Percentiles rank a stretch among this genome's conserved stretches.
Conservation (phyloP, 2,113 vertebrate genomes). For the Ascaphus truei region DNA sequence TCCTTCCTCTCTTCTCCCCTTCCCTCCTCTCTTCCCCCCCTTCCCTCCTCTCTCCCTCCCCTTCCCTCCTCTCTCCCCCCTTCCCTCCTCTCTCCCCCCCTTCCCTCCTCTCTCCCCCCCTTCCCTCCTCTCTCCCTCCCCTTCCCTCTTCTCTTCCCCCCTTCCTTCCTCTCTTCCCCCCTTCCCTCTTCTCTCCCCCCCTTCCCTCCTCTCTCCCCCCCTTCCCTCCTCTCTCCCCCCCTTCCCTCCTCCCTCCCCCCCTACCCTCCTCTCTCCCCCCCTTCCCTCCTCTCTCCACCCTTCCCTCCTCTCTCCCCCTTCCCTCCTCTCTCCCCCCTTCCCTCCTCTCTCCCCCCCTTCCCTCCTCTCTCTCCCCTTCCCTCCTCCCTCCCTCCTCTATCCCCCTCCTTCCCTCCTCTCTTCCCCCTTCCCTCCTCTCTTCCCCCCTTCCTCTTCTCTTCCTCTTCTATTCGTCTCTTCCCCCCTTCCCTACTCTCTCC, state of each 20-base stretch:
- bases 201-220: too few relatives aligned
- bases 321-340: neutral
- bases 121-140: conserved; percentile 35
- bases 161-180: too few relatives aligned
- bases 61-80: too few relatives aligned
- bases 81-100: conserved; percentile 51
- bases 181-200: too few relatives aligned
- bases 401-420: too few relatives aligned
- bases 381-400: neutral
- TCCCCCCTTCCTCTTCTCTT: neutral
- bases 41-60: too few relatives aligned
- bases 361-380: too few relatives aligned
- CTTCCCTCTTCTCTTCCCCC: conserved; percentile 41
- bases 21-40: conserved; percentile 34
- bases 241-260: neutral
- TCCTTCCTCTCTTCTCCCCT: conserved; percentile 10
- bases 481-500: neutral
- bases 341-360: neutral
- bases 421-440: neutral
- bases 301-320: neutral
- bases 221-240: neutral
- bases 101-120: conserved; percentile 48
- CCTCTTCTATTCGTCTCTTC: too few relatives aligned
- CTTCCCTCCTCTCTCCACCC: too few relatives aligned
- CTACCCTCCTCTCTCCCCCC: neutral